Base-by-base conservation (phyloP, 2,888 invertebrate species). In the Ophioninae sp. region DNA sequence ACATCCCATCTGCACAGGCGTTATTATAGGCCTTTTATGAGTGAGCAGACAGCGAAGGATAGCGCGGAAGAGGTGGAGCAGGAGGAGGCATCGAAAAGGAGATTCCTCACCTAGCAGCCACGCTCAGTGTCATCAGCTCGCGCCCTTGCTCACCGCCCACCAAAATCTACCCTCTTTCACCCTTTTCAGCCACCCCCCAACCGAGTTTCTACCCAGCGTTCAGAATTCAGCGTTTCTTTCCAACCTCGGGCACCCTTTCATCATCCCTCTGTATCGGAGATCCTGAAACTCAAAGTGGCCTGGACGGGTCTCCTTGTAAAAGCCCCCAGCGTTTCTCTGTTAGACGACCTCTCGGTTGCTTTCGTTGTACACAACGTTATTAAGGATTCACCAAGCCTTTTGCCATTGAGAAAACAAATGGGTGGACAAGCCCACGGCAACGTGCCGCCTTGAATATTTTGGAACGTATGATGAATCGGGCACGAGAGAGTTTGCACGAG, bases 1-100 rank as follows among this genome's bases (percentile, higher is more conserved):
- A 90, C 90, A 90, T 90, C 88, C 89, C 88, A 90, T 90, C 90
- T 88, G 87, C 87, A 87, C 87, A 86, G 84, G 88, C 89, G 89
- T 90, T 90, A 88, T 79, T 88, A 88, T 88, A 87, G 81, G 86
- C 86, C 87, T 90, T 89, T 90, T 89, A 89, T 89, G 89, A 90
- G 88, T 78, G 87, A 87, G 75, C 79, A 84, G 84, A 86, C 85
- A 86, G 85, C 77, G 81, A 79, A 23, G 77, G 72, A 84, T 80
- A 73, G 39, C 13, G 13, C 17, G 76, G 77, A 63, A 61, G 41
- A 23, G 56, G 22, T 17, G 41, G 64, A 44, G 30, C 41, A n/a
- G 39, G 23, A 56, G 65, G 64, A 75, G 41, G 30, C 30, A 30
- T 30, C 13, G 22, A 58, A 69, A 61, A 79, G 63, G 58, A 71